These are phyloP conservation scores for Aurelia aurita DNA, from an alignment of 30 jellyfish, hydroid and myxozoan genomes.

Conservation along the genomic window DNA sequence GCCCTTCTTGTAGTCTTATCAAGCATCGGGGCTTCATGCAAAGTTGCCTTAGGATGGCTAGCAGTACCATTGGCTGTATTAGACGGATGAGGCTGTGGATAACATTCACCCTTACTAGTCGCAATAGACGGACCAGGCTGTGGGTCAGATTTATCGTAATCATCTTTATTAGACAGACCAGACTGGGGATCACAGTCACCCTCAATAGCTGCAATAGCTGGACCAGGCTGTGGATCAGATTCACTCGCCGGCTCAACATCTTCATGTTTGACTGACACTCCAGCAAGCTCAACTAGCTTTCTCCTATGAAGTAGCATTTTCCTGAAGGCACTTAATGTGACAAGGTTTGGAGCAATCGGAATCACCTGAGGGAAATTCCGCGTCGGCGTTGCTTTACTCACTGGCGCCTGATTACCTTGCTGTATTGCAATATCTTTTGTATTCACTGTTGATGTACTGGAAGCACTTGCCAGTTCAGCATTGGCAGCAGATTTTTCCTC, in stretches of 20 bases:
- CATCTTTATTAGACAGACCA: too few species aligned
- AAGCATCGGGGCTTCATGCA: not conserved
- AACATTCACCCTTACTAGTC: too few species aligned
- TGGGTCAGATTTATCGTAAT: too few species aligned
- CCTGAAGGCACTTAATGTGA: conserved; percentile 67
- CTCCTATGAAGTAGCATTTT: conserved; percentile 69
- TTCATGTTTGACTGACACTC: not conserved
- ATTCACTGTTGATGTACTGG: not conserved
- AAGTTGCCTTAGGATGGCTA: not conserved
- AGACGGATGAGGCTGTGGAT: too few species aligned
- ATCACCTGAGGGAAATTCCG: conserved; percentile 25
- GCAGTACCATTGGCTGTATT: too few species aligned
- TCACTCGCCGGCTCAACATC: not conserved
- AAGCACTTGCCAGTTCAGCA: too few species aligned
- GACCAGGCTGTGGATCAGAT: not conserved
- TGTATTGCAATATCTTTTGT: not conserved
- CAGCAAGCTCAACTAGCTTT: conserved; percentile 27
- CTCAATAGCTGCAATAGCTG: not conserved
- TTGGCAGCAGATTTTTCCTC: not conserved
- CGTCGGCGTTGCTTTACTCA: not conserved
- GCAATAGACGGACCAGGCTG: too few species aligned
- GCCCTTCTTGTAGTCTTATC: not conserved
- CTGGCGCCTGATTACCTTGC: not conserved
- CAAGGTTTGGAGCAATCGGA: conserved; percentile 81
- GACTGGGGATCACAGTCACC: not conserved